Conservation (phyloP, 2,797 vertebrate species). For the Sebastes umbrosus region DNA sequence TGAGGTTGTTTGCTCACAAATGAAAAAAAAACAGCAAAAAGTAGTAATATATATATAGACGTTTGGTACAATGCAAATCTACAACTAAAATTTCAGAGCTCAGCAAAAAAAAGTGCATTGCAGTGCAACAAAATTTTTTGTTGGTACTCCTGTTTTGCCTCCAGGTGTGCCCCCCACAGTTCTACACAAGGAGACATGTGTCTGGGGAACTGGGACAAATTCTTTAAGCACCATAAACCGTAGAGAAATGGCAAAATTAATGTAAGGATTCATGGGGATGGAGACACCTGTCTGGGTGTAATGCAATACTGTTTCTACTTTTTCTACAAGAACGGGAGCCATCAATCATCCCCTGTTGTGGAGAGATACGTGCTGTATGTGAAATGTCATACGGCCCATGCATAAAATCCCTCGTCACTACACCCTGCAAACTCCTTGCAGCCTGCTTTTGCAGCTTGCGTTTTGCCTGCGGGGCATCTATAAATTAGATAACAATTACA, state of each 20-base stretch:
- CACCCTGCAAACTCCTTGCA: conserved; percentile 24
- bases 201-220: conserved; percentile 40
- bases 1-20: background rate
- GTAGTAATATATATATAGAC: no score
- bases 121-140: background rate
- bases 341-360: conserved; percentile 53
- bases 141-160: background rate
- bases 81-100: background rate
- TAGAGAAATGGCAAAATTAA: conserved; percentile 18
- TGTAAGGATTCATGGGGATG: conserved; percentile 42
- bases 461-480: conserved; percentile 66
- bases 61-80: background rate
- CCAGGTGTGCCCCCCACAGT: conserved; percentile 20
- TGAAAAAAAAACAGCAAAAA: background rate
- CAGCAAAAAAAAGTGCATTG: background rate
- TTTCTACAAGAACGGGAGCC: conserved; percentile 29
- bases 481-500: conserved; percentile 81
- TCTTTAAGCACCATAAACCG: conserved; percentile 47
- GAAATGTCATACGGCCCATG: conserved; percentile 48
- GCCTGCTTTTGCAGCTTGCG: conserved; percentile 42
- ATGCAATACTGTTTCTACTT: conserved; percentile 30
- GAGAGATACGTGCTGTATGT: conserved; percentile 11
- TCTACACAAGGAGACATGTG: conserved; percentile 17
- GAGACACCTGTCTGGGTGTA: conserved; percentile 56
- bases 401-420: conserved; percentile 59